Evolutionary conservation across 2,797 vertebrate species (phyloP).

Genomic region (Enteromius unitaeniatus): DNA sequence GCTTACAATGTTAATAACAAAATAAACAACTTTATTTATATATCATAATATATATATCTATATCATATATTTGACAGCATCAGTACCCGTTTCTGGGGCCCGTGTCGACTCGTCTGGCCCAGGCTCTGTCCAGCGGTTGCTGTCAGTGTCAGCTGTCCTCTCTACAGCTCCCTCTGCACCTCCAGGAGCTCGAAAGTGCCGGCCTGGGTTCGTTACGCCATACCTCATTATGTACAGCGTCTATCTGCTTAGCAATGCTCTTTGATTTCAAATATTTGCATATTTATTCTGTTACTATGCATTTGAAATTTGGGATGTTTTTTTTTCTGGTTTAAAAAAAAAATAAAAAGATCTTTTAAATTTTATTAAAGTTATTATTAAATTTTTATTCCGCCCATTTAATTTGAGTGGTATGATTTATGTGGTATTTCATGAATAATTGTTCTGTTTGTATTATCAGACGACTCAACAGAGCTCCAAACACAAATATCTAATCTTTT

Average conservation of each 20-base stretch:
- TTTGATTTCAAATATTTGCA: not conserved
- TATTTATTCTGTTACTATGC: not conserved
- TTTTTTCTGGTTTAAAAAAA: not conserved
- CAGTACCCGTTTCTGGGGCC: constrained; percentile 95
- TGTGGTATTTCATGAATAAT: not conserved
- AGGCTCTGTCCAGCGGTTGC: constrained; percentile 88
- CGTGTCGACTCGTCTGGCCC: constrained; percentile 86
- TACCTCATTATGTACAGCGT: not conserved
- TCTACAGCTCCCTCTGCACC: constrained; percentile 86
- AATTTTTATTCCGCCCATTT: not conserved
- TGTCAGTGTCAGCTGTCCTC: constrained; percentile 90
- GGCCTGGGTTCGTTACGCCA: constrained; percentile 82
- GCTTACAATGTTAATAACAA: not conserved
- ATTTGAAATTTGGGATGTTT: not conserved
- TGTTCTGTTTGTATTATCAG: constrained; percentile 70
- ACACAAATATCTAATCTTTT: constrained; percentile 91
- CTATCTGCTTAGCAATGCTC: not conserved
- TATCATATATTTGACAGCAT: constrained; percentile 55
- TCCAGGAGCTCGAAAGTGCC: constrained; percentile 90
- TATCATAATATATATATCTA: too few relatives aligned
- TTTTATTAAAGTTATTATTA: not conserved
- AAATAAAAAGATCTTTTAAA: not conserved
- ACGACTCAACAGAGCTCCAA: constrained; percentile 90
- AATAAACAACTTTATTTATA: too few relatives aligned
- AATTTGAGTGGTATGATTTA: not conserved